Base-by-base conservation (phyloP, 2,113 vertebrate genomes). In the Chionomys nivalis region DNA sequence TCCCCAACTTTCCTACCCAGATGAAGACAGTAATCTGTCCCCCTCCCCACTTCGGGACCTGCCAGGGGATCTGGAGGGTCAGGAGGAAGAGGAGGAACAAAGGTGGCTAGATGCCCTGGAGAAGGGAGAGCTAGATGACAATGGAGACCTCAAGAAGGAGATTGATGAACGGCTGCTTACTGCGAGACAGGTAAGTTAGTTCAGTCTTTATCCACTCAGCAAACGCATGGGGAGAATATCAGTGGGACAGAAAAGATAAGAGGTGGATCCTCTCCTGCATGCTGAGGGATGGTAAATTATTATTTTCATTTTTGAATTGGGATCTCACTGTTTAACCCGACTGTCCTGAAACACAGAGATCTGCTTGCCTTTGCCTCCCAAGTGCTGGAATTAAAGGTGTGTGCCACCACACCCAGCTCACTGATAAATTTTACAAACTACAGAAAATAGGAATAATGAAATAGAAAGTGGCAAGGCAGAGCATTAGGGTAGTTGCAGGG, bases 21-120 rank as follows among this genome's bases (percentile, higher is more conserved):
- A 99, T 97, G 99, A 99, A 98, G 99, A 99, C 98, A 99, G 99
- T 97, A 99, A 99, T 97, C 97, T 99, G 97, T 99, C 99, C 16
- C 98, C 99, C 0, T 99, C 99, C 0, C 99, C 99, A 0, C 96
- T 99, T 96, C 99, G 99, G 0, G 99, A 99, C 94, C 96, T 99
- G 97, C 99, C 99, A 95, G 0, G 99, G 93, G 0, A 99, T 98
- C 82, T 99, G 99, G 99, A 99, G 98, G 0, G 99, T 98, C 83
- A 97, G 0, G 99, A 99, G 4, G 99, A 99, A 94, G 99, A 99
- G 7, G 99, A 99, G 83, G 99, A 99, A 96, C 99, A 99, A 97
- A 98, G 99, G 85, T 99, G 99, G 99, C 98, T 99, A 36, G 99
- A 99, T 0, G 99, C 99, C 39, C 98, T 99, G 92, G 99, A 99